A percentile compares a stretch with the other conserved stretches of the same genome.
Conservation (phyloP, 2,888 invertebrate species). For the Drosophila mercatorum region DNA sequence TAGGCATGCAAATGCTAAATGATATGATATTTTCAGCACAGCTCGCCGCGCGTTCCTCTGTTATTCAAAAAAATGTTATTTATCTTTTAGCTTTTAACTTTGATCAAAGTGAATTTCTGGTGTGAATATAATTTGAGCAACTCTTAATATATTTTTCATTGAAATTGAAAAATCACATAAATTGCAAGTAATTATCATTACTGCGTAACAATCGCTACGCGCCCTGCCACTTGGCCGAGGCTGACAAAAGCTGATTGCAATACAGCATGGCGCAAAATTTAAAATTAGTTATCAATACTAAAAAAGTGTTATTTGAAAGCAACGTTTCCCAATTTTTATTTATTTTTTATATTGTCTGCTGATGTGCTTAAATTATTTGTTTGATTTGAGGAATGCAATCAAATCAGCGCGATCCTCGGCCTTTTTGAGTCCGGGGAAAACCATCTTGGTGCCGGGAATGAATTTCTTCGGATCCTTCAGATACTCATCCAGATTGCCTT, state of each 20-base stretch:
- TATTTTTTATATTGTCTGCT: neutral
- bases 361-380: constrained; percentile 52
- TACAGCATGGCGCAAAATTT: neutral
- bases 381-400: constrained; percentile 93
- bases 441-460: constrained; percentile 99
- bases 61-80: no score
- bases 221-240: neutral
- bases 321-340: neutral
- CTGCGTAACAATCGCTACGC: neutral
- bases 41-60: no score
- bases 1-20: no score
- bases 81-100: no score
- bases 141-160: no score
- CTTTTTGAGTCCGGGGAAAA: constrained; percentile 98
- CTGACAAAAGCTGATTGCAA: constrained; percentile 1
- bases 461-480: constrained; percentile 99
- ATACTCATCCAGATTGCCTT: constrained; percentile 96
- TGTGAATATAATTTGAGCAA: no score
- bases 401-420: constrained; percentile 96
- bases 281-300: neutral
- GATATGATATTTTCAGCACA: no score
- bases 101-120: no score
- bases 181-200: no score
- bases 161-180: no score
- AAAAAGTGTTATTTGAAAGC: neutral